These are phyloP conservation scores for Ceratotherium simum DNA, from an alignment of 2,113 vertebrate genomes.

Conservation along the genomic window DNA sequence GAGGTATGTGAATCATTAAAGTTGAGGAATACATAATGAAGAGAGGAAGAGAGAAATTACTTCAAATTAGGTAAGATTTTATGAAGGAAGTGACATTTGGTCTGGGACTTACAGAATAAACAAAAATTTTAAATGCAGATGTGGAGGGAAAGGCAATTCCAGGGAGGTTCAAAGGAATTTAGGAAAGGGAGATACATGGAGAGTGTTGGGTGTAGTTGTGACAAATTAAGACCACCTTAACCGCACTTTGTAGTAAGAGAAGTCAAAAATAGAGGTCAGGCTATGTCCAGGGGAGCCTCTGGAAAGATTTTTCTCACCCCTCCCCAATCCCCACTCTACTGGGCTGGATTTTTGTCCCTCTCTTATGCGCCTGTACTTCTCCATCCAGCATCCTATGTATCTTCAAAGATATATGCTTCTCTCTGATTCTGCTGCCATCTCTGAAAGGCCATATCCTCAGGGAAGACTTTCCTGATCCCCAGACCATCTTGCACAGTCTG, in stretches of 20 bases:
- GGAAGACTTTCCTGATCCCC: neutral
- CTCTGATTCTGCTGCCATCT: neutral
- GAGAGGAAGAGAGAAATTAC: neutral
- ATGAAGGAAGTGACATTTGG: neutral
- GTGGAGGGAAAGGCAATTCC: neutral
- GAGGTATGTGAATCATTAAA: neutral
- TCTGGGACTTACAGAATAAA: neutral
- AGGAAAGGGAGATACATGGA: neutral
- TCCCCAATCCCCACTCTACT: rapidly evolving
- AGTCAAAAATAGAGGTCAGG: neutral
- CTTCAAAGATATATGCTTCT: neutral
- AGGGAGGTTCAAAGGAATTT: neutral
- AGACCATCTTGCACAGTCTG: neutral
- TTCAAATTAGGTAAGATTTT: neutral
- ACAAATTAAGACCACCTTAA: neutral
- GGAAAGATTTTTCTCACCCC: neutral
- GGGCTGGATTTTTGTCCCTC: neutral
- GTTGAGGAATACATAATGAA: neutral
- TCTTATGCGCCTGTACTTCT: rapidly evolving
- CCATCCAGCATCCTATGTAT: neutral
- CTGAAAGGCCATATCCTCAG: neutral
- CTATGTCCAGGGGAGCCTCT: neutral
- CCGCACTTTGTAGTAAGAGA: neutral
- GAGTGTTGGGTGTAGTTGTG: rapidly evolving
- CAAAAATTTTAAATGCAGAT: neutral